Percentiles rank a stretch among this genome's conserved stretches.
phyloP scores from a whole-genome alignment of 2,888 invertebrate genomes.

The Limnephilus rhombicus region DNA sequence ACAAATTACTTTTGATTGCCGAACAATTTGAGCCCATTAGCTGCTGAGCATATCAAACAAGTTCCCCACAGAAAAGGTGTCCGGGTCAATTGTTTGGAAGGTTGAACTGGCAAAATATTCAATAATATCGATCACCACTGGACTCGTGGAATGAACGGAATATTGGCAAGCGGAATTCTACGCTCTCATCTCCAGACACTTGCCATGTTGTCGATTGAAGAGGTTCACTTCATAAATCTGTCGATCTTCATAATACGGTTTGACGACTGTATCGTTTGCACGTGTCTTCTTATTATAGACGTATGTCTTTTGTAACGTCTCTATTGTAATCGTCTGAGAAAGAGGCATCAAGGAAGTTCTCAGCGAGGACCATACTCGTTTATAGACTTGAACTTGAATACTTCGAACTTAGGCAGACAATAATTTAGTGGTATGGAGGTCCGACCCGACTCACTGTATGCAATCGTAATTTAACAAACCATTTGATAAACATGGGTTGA shows the following conservation, averaged over 20 bases:
- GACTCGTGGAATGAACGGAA: neutral
- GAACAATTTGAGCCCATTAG: constrained; percentile 31
- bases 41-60: constrained; percentile 3
- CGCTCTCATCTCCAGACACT: neutral
- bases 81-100: constrained; percentile 20
- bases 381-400: neutral
- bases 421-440: neutral
- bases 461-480: neutral
- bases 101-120: neutral
- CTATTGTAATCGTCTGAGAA: too few relatives aligned
- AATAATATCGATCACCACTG: neutral
- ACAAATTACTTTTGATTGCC: constrained; percentile 8
- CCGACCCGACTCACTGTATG: neutral
- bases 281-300: neutral
- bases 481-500: neutral
- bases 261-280: neutral
- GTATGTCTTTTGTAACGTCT: neutral
- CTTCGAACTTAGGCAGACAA: neutral
- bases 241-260: constrained; percentile 30
- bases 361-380: neutral
- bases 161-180: neutral
- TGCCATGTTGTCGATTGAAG: too few relatives aligned
- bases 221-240: neutral
- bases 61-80: constrained; percentile 8
- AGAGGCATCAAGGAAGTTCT: neutral